Evolutionary conservation across 1,140 invertebrate species (phyloP), one percentile per base, ranked within the genome.

Genomic region (Dufourea novaeangliae): DNA sequence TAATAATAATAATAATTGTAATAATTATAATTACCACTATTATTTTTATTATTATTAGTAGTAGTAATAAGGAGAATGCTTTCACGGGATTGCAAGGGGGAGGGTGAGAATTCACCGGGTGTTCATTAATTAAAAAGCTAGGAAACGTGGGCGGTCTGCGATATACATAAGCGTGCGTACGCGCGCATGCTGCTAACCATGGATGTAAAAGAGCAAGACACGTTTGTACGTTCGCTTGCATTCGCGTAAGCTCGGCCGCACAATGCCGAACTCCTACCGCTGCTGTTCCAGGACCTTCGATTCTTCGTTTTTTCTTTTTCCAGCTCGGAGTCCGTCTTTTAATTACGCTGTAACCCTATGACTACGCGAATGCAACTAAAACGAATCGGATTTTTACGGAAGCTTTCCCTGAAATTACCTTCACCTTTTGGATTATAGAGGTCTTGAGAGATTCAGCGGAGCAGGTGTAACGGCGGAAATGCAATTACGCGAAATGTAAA

Each of bases 121-220:
- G 84, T 89, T 90, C 86, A 86, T 89, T 90, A 90, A 90, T 91
- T 90, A 90, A 90, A 89, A 87, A 89, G 83, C 79, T 68, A 84
- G 80, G 82, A 82, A 87, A 67, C 54, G 64, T 44, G 54, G 52
- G 7, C 22, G 62, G 66, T 52, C 25, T 61, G 41, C 46, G 52
- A 54, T 67, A 54, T 78, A 66, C 59, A 71, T 22, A 54, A 39
- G 11, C n/a, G 22, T 39, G 52, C 41, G 34, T 32, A 44, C 67
- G 68, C 57, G 68, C 64, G 61, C 32, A 61, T 59, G 54, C 25
- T 34, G 29, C 8, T 52, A 79, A 52, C 46, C 62, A 52, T 56
- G 11, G 32, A 76, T 46, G 72, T 71, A 68, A 77, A 76, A 52
- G 32, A 77, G 66, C 66, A 62, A 75, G 72, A n/a, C 4, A 22